These are phyloP conservation scores for Steinernema khuongi DNA, from an alignment of 1,140 invertebrate genomes.

Conservation along the genomic window DNA sequence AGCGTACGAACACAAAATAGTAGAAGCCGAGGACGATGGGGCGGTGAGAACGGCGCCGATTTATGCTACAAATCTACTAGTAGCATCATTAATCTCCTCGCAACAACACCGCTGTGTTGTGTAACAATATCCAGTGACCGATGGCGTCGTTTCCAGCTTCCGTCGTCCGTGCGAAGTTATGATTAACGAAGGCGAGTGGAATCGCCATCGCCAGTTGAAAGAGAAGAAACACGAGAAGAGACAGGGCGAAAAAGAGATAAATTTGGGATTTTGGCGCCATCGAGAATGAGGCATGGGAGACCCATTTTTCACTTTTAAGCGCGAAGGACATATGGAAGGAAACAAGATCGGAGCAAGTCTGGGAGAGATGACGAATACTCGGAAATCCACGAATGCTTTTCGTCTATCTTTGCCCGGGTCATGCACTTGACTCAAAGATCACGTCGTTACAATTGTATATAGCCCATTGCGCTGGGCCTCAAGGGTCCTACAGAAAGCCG, in stretches of 20 bases:
- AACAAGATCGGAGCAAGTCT: not conserved
- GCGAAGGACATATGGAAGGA: not conserved
- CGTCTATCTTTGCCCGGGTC: too few species aligned
- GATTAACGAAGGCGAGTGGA: not conserved
- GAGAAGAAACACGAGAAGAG: not conserved
- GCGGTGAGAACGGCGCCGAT: not conserved
- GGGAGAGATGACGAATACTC: not conserved
- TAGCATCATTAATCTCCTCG: conserved; percentile 2
- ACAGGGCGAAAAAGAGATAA: not conserved
- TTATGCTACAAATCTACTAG: not conserved
- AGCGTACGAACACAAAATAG: too few species aligned
- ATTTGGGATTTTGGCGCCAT: not conserved
- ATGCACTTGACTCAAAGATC: too few species aligned
- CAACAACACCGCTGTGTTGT: not conserved
- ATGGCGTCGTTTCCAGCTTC: not conserved
- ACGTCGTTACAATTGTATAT: too few species aligned
- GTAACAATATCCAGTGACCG: conserved; percentile 6
- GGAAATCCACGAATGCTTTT: too few species aligned
- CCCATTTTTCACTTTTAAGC: not conserved
- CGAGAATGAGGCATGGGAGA: not conserved
- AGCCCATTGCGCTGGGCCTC: too few species aligned
- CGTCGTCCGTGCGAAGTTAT: conserved; percentile 6
- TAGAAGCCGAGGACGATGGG: not conserved
- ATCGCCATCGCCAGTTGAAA: not conserved
- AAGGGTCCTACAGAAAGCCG: too few species aligned